These are phyloP conservation scores for Andrena bucephala DNA, from an alignment of 2,888 invertebrate species.

Conservation along the genomic window DNA sequence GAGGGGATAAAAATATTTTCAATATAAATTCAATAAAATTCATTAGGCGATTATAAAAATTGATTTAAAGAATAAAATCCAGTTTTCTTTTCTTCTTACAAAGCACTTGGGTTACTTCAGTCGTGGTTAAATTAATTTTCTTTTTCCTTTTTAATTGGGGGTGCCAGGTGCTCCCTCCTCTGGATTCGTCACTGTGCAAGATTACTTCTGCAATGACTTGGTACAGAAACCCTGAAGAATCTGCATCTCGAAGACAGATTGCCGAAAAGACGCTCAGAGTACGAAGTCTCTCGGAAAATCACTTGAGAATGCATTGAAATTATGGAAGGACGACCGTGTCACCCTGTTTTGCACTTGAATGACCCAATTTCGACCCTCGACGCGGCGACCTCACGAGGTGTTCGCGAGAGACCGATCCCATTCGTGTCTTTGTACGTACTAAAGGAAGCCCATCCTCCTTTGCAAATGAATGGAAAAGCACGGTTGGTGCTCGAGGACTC, in stretches of 20 bases:
- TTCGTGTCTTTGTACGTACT: slow-evolving; percentile 14
- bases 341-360: slow-evolving; percentile 78
- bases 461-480: slow-evolving; percentile 74
- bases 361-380: slow-evolving; percentile 69
- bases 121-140: too few species aligned
- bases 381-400: slow-evolving; percentile 30
- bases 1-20: too few species aligned
- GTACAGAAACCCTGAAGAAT: not conserved
- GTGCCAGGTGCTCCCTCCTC: too few species aligned
- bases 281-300: slow-evolving; percentile 34
- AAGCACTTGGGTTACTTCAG: too few species aligned
- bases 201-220: too few species aligned
- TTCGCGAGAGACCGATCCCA: slow-evolving; percentile 52
- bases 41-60: too few species aligned
- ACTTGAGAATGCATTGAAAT: slow-evolving; percentile 19
- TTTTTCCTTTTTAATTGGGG: too few species aligned
- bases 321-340: slow-evolving; percentile 21
- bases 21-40: too few species aligned
- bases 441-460: slow-evolving; percentile 55
- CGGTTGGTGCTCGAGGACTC: slow-evolving; percentile 14
- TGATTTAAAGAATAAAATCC: too few species aligned
- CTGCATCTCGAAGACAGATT: not conserved
- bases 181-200: too few species aligned
- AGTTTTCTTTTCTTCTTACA: too few species aligned
- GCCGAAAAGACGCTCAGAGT: not conserved